Evolutionary conservation across 2,888 invertebrate genomes (phyloP), one percentile per base, ranked within the genome.

Genomic region (Tillus elongatus): DNA sequence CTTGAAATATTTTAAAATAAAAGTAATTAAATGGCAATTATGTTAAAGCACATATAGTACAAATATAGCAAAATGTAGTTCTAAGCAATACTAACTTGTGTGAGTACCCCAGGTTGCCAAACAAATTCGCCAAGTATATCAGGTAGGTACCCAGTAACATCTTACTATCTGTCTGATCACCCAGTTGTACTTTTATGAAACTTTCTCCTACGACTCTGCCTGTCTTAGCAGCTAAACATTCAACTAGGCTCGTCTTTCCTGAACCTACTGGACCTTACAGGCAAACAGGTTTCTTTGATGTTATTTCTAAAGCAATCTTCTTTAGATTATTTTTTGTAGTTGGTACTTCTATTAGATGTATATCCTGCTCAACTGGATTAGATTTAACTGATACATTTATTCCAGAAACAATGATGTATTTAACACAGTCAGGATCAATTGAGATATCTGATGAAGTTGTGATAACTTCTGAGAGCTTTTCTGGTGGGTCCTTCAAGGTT

Each of bases 71-170:
- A n/a, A n/a, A n/a, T n/a, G n/a, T n/a, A n/a, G n/a, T n/a, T n/a
- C n/a, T n/a, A n/a, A n/a, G n/a, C 19, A 4, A 13, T 35, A 39
- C 59, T 46, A 52, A 75, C 83, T 71, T 77, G 87, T 2, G 93
- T 91, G 36, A 97, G 66, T 33, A 91, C 83, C n/a, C 96, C 96
- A 2, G 95, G 84, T 50, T 87, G 78, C 97, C 97, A 98, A 12
- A 91, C 69, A 69, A 98, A 98, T 66, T 98, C 92, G 9, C 98
- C 98, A 0, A 96, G 96, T 33, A 95, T 75, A 60, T 96, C 95
- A 0, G 97, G 61, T 93, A 93, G 0, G 85, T 82, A 0, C 98
- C 98, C 4, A 98, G 68, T 35, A 99, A 66, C 75, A 91, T 89
- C 66, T 95, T 88, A 35, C 92, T 86, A 61, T 98, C 97, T 2